Base-by-base conservation (phyloP, 30 jellyfish, hydroid and myxozoan species). In the Aurelia sp. region DNA sequence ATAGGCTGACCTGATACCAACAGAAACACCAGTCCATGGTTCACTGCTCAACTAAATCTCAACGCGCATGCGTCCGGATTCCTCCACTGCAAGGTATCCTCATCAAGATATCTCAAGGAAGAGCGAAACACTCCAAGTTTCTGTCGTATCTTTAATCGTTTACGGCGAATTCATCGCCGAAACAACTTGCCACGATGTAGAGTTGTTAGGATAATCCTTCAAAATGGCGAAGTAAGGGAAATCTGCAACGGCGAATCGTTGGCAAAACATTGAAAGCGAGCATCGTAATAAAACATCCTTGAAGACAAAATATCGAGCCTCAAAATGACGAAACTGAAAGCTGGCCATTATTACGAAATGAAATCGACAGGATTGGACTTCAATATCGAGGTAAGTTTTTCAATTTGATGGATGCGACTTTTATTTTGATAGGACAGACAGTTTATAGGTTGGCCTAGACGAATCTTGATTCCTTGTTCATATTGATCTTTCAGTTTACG, bases 11-110 rank as follows among this genome's bases (percentile, higher is more conserved):
- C 93, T 84, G 93, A 73, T 68, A 50, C 27, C 76, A 64, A 58
- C 81, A 79, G 67, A 79, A 19, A 62, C 55, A 84, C 93, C 93
- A 21, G 93, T 73, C 70, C 87, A 84, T 84, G 93, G 86, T 84
- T 84, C 87, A 65, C 48, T 84, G 93, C 76, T 58, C 85, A 16
- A 63, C 79, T 17, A 31, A 59, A 65, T 47, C 52, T 19, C 60
- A 31, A 31, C 52, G 73, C 93, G 93, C 86, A 84, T 84, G 93
- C 87, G 93, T 60, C 18, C 15, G 27, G 68, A 47, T 47, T 72
- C 75, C 33, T 51, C 64, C 48, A 23, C 19, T 53, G 47, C 60
- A 27, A 44, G 55, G 55, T 44, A 44, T 19, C 74, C 31, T 59
- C 33, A 21, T 18, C 33, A 59, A 59, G 13, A n/a, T 21, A 59